A percentile compares a stretch with the other conserved stretches of the same genome.
Conservation (phyloP, 2,888 invertebrate genomes). For the Rhopalosiphum nymphaeae region DNA sequence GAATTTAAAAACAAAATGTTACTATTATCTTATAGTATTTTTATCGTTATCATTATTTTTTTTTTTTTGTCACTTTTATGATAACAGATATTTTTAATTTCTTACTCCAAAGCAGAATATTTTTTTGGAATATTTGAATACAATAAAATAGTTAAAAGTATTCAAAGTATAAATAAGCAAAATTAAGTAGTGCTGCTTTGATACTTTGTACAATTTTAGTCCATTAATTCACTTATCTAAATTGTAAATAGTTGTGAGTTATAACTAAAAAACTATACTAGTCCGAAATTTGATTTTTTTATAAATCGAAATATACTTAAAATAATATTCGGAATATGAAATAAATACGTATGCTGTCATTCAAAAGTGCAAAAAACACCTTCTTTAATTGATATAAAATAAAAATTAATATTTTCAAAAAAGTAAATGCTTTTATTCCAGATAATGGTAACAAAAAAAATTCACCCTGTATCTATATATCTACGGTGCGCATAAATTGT, state of each 20-base stretch:
- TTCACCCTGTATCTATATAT: not conserved
- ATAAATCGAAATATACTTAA: not conserved
- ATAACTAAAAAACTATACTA: not conserved
- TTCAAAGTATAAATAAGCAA: not conserved
- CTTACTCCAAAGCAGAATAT: not conserved
- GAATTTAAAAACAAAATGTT: not conserved
- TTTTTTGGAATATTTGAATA: not conserved
- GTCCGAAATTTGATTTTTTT: not conserved
- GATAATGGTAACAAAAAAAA: not conserved
- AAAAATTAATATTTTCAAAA: not conserved
- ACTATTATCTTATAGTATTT: not conserved
- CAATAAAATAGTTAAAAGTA: not conserved
- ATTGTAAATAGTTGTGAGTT: not conserved
- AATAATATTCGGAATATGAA: not conserved
- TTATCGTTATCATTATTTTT: not conserved
- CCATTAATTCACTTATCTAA: not conserved
- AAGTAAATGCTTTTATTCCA: not conserved
- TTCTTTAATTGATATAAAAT: not conserved
- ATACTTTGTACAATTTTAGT: not conserved
- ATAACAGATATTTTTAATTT: not conserved
- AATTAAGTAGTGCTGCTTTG: not conserved
- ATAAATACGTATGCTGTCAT: not conserved
- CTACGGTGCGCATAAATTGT: not conserved
- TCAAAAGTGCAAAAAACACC: not conserved
- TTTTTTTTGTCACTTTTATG: not conserved